Evolutionary conservation across 2,888 invertebrate genomes (phyloP).

Genomic region (Cetonia aurata): DNA sequence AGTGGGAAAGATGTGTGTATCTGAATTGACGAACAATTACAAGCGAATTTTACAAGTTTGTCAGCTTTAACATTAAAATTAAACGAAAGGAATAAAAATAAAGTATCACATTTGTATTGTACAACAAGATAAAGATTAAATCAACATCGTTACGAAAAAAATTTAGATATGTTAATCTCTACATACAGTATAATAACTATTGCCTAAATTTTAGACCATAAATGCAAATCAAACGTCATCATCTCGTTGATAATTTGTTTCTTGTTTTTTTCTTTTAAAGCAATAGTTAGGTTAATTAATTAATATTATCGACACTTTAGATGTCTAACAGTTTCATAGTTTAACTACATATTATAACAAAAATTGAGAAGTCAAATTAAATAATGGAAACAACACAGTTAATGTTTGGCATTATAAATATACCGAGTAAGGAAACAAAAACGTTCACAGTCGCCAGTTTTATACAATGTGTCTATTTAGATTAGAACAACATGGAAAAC

Average conservation of each 20-base stretch:
- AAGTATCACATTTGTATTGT: slow-evolving; percentile 40
- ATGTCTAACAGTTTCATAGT: too few species aligned
- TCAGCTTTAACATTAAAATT: slow-evolving; percentile 22
- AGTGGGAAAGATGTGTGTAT: slow-evolving; percentile 10
- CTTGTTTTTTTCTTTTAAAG: background rate
- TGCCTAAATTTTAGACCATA: slow-evolving; percentile 20
- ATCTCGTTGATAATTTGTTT: background rate
- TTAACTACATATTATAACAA: too few species aligned
- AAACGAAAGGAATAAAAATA: slow-evolving; percentile 38
- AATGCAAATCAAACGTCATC: slow-evolving; percentile 19
- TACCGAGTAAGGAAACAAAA: too few species aligned
- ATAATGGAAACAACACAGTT: too few species aligned
- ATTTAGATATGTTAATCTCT: slow-evolving; percentile 18
- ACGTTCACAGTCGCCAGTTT: too few species aligned
- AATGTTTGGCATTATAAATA: too few species aligned
- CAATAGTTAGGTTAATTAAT: slow-evolving; percentile 16
- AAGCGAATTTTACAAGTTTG: slow-evolving; percentile 26
- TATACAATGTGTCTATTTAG: too few species aligned
- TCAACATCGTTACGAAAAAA: slow-evolving; percentile 2
- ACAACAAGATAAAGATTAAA: slow-evolving; percentile 31
- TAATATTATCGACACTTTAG: background rate
- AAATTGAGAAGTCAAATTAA: too few species aligned
- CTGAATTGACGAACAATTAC: slow-evolving; percentile 17
- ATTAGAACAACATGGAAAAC: too few species aligned
- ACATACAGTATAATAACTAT: slow-evolving; percentile 30